Evolutionary conservation across 2,113 vertebrate species (phyloP).

Genomic region (Rafetus swinhoei): DNA sequence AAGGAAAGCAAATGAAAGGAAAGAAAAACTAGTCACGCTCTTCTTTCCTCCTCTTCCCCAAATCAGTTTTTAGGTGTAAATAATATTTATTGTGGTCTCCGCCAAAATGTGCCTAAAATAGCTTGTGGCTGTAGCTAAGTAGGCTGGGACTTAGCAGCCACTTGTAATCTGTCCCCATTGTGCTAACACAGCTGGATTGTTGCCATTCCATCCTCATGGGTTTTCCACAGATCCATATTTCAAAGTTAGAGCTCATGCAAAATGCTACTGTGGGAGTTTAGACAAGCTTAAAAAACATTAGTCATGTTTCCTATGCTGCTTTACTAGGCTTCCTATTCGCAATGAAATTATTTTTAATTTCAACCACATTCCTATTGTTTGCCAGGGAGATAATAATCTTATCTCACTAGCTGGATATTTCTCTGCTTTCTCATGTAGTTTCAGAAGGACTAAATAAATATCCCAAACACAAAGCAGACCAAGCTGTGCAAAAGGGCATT

Average conservation of each 20-base stretch:
- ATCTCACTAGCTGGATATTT: slow-evolving; percentile 55
- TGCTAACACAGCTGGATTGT: slow-evolving; percentile 35
- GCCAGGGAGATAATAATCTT: slow-evolving; percentile 73
- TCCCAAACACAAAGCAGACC: slow-evolving; percentile 55
- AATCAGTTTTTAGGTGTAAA: background rate
- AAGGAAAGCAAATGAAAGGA: background rate
- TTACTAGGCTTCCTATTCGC: slow-evolving; percentile 74
- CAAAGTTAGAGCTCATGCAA: slow-evolving; percentile 59
- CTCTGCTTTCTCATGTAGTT: slow-evolving; percentile 68
- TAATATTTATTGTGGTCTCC: background rate
- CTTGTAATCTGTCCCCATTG: slow-evolving; percentile 54
- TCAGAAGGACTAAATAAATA: slow-evolving; percentile 68
- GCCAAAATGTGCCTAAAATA: slow-evolving; percentile 58
- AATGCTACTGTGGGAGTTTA: slow-evolving; percentile 53
- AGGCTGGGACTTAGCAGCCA: background rate
- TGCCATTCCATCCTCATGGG: slow-evolving; percentile 57
- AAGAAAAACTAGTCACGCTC: background rate
- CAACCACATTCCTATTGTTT: slow-evolving; percentile 70
- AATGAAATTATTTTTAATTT: slow-evolving; percentile 78
- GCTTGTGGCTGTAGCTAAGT: slow-evolving; percentile 17
- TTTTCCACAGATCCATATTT: slow-evolving; percentile 65
- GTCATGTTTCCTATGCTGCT: slow-evolving; percentile 73
- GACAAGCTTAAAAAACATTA: slow-evolving; percentile 60
- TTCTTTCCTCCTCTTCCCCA: slow-evolving; percentile 30
- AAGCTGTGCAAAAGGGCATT: slow-evolving; percentile 57